A percentile compares a stretch with the other conserved stretches of the same genome.
phyloP scores from a whole-genome alignment of 2,797 vertebrate genomes.

The Melanogrammus aeglefinus region DNA sequence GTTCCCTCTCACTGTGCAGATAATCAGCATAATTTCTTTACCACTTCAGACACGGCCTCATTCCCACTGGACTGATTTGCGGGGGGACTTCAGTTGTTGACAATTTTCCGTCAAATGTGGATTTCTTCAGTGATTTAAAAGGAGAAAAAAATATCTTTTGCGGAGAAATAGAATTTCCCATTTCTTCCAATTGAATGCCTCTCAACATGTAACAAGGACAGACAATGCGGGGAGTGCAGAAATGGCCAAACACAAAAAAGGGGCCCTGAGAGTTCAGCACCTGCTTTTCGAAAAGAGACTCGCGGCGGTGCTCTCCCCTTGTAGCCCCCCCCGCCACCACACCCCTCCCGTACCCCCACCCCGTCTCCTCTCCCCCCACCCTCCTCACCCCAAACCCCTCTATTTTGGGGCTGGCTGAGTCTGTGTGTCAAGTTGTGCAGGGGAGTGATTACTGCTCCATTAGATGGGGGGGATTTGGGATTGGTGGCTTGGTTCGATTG shows the following conservation, averaged over 20 bases:
- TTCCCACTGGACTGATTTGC: constrained; percentile 58
- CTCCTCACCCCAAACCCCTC: constrained; percentile 41
- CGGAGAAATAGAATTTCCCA: constrained; percentile 71
- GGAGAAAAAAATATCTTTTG: constrained; percentile 58
- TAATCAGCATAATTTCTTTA: constrained; percentile 70
- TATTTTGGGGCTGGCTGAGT: constrained; percentile 71
- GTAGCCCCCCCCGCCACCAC: constrained; percentile 60
- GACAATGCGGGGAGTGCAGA: constrained; percentile 73
- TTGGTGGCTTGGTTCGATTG: too few relatives aligned
- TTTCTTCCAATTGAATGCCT: constrained; percentile 75
- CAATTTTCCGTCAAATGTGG: constrained; percentile 70
- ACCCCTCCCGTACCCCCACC: constrained; percentile 14
- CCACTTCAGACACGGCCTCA: constrained; percentile 58
- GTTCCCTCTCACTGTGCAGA: constrained; percentile 54
- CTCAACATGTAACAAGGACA: constrained; percentile 76
- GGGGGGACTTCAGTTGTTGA: constrained; percentile 62
- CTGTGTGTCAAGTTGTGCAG: constrained; percentile 78
- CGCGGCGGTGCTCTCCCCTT: constrained; percentile 69
- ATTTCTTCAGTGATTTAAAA: constrained; percentile 73
- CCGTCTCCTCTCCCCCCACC: not conserved
- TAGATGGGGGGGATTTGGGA: constrained; percentile 49
- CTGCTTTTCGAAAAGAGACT: constrained; percentile 74
- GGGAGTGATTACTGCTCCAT: constrained; percentile 76
- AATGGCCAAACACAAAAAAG: constrained; percentile 76
- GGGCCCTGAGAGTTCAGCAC: constrained; percentile 74